Conservation (phyloP, 2,888 invertebrate species). For the Yponomeuta malinellus region DNA sequence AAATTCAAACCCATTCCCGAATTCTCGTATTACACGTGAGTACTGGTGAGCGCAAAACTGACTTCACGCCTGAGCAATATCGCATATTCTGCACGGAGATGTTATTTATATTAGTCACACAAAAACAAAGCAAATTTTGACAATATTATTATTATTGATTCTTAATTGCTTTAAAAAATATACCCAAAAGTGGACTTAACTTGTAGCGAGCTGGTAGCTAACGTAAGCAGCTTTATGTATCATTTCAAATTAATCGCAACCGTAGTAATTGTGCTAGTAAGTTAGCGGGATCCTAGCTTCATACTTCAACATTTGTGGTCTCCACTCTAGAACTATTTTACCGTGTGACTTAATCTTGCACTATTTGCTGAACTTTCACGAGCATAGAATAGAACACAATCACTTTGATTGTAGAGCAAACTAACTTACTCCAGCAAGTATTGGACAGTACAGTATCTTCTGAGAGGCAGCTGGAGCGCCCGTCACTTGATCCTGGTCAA, state of each 20-base stretch:
- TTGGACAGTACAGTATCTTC: not conserved
- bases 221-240: too few species aligned
- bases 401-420: not conserved
- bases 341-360: too few species aligned
- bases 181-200: too few species aligned
- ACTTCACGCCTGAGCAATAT: not conserved
- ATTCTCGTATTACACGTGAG: not conserved
- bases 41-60: not conserved
- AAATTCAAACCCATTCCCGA: not conserved
- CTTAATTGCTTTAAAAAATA: too few species aligned
- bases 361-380: not conserved
- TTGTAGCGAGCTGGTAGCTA: too few species aligned
- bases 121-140: too few species aligned
- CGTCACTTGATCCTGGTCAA: not conserved
- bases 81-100: not conserved
- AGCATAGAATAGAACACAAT: not conserved
- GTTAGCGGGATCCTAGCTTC: too few species aligned
- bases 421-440: not conserved
- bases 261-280: too few species aligned
- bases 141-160: too few species aligned
- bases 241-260: too few species aligned
- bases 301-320: not conserved
- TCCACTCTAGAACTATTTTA: too few species aligned
- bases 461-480: not conserved
- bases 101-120: not conserved